Conservation (phyloP, 2,888 invertebrate species). For the Melolontha melolontha region DNA sequence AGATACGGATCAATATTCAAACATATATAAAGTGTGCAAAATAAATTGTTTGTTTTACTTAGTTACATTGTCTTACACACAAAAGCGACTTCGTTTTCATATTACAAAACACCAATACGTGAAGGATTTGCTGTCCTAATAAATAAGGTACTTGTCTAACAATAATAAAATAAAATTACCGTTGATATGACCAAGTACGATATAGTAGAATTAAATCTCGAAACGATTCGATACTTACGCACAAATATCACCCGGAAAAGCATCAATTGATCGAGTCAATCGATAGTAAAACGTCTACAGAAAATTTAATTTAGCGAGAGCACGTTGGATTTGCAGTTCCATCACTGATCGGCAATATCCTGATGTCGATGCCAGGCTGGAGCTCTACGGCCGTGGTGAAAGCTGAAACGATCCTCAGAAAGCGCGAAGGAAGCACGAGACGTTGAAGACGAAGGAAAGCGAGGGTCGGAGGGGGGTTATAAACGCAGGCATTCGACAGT, state of each 20-base stretch:
- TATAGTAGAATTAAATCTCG: not conserved
- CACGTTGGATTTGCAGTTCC: slow-evolving; percentile 52
- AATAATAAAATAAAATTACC: too few relatives aligned
- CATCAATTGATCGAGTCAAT: slow-evolving; percentile 47
- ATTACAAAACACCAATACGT: too few relatives aligned
- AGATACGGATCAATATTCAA: too few relatives aligned
- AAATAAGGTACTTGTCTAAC: too few relatives aligned
- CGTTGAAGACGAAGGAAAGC: not conserved
- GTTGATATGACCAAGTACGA: not conserved
- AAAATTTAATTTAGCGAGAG: slow-evolving; percentile 57
- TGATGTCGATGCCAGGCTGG: slow-evolving; percentile 43
- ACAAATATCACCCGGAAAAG: slow-evolving; percentile 30
- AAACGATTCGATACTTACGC: slow-evolving; percentile 11
- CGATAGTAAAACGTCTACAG: slow-evolving; percentile 49
- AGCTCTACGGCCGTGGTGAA: not conserved
- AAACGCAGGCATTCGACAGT: slow-evolving; percentile 39
- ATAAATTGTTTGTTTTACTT: too few relatives aligned
- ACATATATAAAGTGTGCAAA: too few relatives aligned
- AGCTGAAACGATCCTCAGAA: not conserved
- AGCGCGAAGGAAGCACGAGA: slow-evolving; percentile 22
- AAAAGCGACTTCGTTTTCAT: too few relatives aligned
- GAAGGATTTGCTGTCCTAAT: too few relatives aligned
- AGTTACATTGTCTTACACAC: too few relatives aligned
- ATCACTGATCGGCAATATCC: slow-evolving; percentile 60
- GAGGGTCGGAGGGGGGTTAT: slow-evolving; percentile 28